Evolutionary conservation across 2,113 vertebrate genomes (phyloP).

Genomic region (Lates calcarifer): DNA sequence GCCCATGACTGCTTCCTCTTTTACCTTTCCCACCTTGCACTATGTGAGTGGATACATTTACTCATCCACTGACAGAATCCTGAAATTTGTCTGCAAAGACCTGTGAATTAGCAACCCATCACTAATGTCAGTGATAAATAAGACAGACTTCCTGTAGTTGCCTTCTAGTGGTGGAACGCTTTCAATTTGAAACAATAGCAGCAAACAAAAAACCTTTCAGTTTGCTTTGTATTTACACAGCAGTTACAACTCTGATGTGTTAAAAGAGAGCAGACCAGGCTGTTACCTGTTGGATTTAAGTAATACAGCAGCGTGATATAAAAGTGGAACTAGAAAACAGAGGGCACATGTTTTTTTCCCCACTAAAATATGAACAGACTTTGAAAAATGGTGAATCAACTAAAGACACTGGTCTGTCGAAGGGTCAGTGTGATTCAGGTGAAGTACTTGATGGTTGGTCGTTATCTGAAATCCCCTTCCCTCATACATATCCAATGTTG

Average conservation of each 20-base stretch:
- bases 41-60: neutral
- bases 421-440: neutral
- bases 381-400: neutral
- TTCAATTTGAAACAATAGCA: neutral
- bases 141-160: neutral
- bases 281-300: constrained; percentile 2
- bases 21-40: neutral
- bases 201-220: neutral
- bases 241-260: too few species aligned
- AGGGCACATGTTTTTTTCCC: too few species aligned
- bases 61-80: neutral
- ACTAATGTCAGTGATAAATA: neutral
- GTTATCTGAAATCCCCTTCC: too few species aligned
- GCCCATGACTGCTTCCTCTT: neutral
- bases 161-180: constrained; percentile 1
- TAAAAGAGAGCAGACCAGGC: neutral
- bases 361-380: too few species aligned
- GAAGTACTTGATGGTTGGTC: neutral
- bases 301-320: neutral
- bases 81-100: neutral
- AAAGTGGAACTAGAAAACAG: neutral
- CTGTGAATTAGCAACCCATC: neutral
- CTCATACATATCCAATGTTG: neutral
- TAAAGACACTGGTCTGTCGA: too few species aligned
- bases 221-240: neutral